These are phyloP conservation scores for Mastomys natalensis DNA, from an alignment of 2,113 vertebrate genomes.

Conservation along the genomic window DNA sequence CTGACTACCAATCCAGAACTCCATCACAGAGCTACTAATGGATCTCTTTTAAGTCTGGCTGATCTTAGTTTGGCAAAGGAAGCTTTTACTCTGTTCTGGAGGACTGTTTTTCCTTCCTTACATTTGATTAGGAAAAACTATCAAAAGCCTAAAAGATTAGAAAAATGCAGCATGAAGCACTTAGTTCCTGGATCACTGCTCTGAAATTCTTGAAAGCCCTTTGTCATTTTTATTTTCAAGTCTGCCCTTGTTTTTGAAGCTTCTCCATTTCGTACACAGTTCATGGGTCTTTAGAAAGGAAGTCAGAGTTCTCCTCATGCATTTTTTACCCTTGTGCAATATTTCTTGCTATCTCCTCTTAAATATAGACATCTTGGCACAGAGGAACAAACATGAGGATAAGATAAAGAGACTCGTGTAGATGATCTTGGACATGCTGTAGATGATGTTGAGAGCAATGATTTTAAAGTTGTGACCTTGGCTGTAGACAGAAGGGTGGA, in stretches of 20 bases:
- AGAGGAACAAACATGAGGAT: neutral
- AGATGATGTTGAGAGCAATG: neutral
- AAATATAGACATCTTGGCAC: neutral
- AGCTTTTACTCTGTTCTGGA: conserved; percentile 21
- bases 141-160: neutral
- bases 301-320: neutral
- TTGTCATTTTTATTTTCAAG: neutral
- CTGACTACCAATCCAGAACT: neutral
- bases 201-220: neutral
- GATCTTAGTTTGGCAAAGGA: conserved; percentile 39
- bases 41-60: neutral
- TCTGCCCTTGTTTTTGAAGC: neutral
- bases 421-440: fast-evolving
- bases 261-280: neutral
- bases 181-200: neutral
- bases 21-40: conserved; percentile 2
- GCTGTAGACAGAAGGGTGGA: fast-evolving
- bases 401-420: neutral
- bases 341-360: conserved; percentile 38
- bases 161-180: neutral
- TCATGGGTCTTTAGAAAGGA: neutral
- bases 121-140: neutral
- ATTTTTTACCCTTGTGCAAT: neutral
- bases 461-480: neutral
- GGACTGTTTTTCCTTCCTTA: conserved; percentile 41